Evolutionary conservation across 2,797 vertebrate species (phyloP).

Genomic region (Linurgus olivaceus): DNA sequence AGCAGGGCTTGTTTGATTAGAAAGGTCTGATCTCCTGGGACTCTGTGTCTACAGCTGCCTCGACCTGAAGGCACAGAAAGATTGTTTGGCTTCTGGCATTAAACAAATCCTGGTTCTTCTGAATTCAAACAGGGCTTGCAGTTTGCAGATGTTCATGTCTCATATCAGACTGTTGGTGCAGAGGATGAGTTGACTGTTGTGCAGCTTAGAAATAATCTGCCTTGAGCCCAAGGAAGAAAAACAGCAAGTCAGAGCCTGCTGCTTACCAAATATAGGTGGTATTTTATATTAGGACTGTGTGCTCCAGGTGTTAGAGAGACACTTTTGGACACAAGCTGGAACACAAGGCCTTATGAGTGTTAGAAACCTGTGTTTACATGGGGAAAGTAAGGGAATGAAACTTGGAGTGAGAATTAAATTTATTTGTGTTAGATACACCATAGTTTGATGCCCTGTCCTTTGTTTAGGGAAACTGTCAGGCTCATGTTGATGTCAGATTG

Average conservation of each 20-base stretch:
- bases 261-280: not conserved
- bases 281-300: not conserved
- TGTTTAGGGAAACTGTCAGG: not conserved
- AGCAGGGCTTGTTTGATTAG: not conserved
- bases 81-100: conserved; percentile 1
- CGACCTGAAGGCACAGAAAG: not conserved
- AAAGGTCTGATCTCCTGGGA: not conserved
- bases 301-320: not conserved
- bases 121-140: not conserved
- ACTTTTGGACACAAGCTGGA: not conserved
- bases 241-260: not conserved
- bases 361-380: not conserved
- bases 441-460: not conserved
- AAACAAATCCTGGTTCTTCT: not conserved
- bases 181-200: not conserved
- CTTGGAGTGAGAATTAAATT: not conserved
- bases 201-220: not conserved
- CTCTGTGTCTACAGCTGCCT: not conserved
- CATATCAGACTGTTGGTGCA: not conserved
- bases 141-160: not conserved
- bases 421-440: not conserved
- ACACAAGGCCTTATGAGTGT: not conserved
- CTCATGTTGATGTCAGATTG: not conserved
- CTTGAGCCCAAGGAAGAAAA: not conserved
- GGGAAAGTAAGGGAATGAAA: not conserved